Evolutionary conservation across 2,797 vertebrate species (phyloP), one percentile per base, ranked within the genome.

Genomic region (Gorsachius magnificus): DNA sequence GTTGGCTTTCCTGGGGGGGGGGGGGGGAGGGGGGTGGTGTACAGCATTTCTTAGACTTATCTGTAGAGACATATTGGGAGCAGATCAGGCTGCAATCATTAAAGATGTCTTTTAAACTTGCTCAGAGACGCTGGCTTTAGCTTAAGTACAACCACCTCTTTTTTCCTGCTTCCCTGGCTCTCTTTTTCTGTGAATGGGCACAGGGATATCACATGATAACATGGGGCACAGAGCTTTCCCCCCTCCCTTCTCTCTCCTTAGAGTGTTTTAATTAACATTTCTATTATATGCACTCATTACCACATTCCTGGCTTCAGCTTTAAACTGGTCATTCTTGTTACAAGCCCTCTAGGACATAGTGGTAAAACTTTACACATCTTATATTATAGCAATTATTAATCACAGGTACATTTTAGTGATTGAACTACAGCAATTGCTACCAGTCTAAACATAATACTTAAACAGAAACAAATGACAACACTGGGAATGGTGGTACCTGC

Each of bases 181-280:
- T n/a, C 79, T 50, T 79, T 50, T 75, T 33, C 87, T 87, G 56
- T 77, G 64, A 87, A 77, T 64, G 81, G 81, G 71, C 64, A 61
- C 48, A 89, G 64, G 68, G 33, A 48, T 94, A 92, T 95, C 96
- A 83, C 86, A 89, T 85, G 95, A 68, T 83, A 90, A 94, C 48
- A 60, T 1, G 41, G 66, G 87, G 56, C 71, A 93, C 70, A 64
- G 29, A 92, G 63, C 3, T 4, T 86, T 87, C 60, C 90, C 60
- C 90, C 86, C 83, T 92, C 81, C 87, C 46, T 51, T 71, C 69
- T 83, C 69, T 76, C 45, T 93, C 78, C 87, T 94, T 70, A 43
- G 28, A 94, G 64, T 71, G 81, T 81, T 97, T 96, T 96, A 97
- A 97, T 97, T 93, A 96, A 96, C 96, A 95, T 95, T 96, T 89